Percentiles rank a stretch among this genome's conserved stretches.
Evolutionary conservation across 2,797 vertebrate genomes (phyloP).

Genomic region (Dendrocincla tyrannina): DNA sequence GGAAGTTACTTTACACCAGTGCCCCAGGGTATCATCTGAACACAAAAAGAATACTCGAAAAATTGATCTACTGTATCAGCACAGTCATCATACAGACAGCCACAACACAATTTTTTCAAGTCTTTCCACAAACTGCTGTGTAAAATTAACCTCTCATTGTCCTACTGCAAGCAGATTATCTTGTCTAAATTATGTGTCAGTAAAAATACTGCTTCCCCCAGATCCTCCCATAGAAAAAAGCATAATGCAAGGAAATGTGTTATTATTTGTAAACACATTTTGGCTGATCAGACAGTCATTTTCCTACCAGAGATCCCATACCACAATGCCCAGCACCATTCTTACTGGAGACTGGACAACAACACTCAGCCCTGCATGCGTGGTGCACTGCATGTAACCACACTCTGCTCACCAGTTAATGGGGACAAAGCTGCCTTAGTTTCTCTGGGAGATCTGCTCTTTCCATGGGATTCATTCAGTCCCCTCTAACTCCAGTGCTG

Average conservation of each 20-base stretch:
- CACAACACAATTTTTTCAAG: neutral
- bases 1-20: neutral
- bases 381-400: rapidly evolving
- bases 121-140: neutral
- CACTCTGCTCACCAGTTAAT: rapidly evolving
- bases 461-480: neutral
- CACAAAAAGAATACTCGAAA: neutral
- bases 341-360: neutral
- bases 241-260: neutral
- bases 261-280: neutral
- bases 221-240: neutral
- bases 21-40: neutral
- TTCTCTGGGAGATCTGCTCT: neutral
- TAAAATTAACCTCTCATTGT: neutral
- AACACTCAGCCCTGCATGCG: neutral
- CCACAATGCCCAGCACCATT: neutral
- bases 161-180: neutral
- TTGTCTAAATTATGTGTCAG: neutral
- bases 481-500: neutral
- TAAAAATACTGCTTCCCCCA: neutral
- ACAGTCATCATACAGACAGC: neutral
- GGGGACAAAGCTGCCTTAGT: neutral
- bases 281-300: neutral
- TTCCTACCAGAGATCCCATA: neutral
- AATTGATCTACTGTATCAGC: neutral